Conservation (phyloP, 1,140 invertebrate species). For the Venturia canescens region DNA sequence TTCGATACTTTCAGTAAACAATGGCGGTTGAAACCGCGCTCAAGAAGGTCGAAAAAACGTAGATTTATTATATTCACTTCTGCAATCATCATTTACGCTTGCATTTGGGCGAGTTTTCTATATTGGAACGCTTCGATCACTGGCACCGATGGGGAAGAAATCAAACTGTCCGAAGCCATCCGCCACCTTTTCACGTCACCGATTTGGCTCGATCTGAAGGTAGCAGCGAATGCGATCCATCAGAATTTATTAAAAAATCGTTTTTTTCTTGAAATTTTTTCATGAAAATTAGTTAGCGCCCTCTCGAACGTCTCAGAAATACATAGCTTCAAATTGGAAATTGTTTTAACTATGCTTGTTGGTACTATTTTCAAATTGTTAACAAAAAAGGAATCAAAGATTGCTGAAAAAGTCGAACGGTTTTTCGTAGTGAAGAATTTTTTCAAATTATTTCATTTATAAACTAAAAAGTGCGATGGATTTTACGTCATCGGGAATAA, state of each 20-base stretch:
- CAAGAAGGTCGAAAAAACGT: slow-evolving; percentile 71
- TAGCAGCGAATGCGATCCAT: slow-evolving; percentile 46
- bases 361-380: too few species aligned
- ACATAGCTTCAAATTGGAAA: too few species aligned
- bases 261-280: too few species aligned
- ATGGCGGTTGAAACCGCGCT: slow-evolving; percentile 83
- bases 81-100: slow-evolving; percentile 83
- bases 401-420: too few species aligned
- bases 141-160: slow-evolving; percentile 91
- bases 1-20: slow-evolving; percentile 87
- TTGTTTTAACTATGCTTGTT: too few species aligned
- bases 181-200: slow-evolving; percentile 94
- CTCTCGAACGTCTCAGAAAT: too few species aligned
- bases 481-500: neutral
- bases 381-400: too few species aligned
- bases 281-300: too few species aligned
- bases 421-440: too few species aligned
- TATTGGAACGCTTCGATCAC: slow-evolving; percentile 94
- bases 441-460: too few species aligned
- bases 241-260: neutral
- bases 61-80: slow-evolving; percentile 78
- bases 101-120: slow-evolving; percentile 86
- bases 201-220: slow-evolving; percentile 81
- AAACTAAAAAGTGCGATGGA: too few species aligned
- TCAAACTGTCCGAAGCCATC: slow-evolving; percentile 91